phyloP scores from a whole-genome alignment of 2,113 vertebrate species.

The Mirza zaza region DNA sequence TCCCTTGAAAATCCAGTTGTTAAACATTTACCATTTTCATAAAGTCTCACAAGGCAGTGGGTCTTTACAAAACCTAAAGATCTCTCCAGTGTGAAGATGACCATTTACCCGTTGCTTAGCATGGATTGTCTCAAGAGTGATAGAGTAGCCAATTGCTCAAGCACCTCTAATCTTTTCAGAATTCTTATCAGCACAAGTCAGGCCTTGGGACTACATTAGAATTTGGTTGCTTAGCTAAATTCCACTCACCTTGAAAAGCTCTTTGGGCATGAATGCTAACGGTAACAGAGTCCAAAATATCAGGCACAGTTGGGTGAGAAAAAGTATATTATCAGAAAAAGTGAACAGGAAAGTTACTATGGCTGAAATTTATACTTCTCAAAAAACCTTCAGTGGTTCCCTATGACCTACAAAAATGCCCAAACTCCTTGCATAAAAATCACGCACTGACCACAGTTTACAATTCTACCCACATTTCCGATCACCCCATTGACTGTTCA shows the following conservation, averaged over 20 bases:
- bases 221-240: not conserved
- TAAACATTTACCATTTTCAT: not conserved
- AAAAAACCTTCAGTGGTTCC: not conserved
- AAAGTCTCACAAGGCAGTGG: not conserved
- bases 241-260: conserved; percentile 9
- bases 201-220: not conserved
- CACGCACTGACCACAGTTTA: not conserved
- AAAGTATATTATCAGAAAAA: not conserved
- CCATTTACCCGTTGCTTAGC: rapidly evolving
- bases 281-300: conserved; percentile 6
- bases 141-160: no score
- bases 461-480: not conserved
- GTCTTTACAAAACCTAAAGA: not conserved
- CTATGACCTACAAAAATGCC: not conserved
- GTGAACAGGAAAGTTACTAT: not conserved
- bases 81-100: not conserved
- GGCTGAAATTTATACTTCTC: not conserved
- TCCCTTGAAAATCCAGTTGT: not conserved
- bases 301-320: not conserved
- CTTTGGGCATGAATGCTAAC: not conserved
- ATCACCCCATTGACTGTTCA: not conserved
- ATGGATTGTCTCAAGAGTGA: not conserved
- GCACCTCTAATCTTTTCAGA: not conserved
- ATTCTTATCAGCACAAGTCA: not conserved
- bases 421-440: not conserved